Evolutionary conservation across 2,113 vertebrate species (phyloP).

Genomic region (Lipophrys pholis): DNA sequence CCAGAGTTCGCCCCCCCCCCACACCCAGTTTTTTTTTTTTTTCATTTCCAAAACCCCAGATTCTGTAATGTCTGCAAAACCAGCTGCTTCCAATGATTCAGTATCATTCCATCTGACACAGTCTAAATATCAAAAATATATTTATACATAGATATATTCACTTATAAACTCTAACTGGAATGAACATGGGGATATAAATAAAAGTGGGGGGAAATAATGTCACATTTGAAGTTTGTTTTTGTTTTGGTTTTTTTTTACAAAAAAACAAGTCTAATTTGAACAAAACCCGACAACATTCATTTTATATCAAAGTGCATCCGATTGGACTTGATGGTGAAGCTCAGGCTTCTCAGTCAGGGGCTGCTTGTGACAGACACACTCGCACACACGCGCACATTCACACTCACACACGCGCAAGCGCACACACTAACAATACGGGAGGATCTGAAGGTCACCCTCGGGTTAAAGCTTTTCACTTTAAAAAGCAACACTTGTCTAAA

Average conservation of each 20-base stretch:
- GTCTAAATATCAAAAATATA: conserved; percentile 92
- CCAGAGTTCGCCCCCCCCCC: conserved; percentile 76
- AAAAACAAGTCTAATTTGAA: conserved; percentile 59
- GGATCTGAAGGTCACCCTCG: too few species aligned
- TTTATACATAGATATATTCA: conserved; percentile 92
- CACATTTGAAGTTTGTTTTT: conserved; percentile 71
- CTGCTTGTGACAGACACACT: conserved; percentile 32
- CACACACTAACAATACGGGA: too few species aligned
- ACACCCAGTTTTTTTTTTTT: conserved; percentile 54
- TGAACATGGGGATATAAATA: conserved; percentile 88
- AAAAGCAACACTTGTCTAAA: too few species aligned
- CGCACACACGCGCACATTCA: not conserved
- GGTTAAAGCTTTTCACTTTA: too few species aligned
- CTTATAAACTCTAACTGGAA: conserved; percentile 84
- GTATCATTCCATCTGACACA: conserved; percentile 83
- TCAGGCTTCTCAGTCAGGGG: conserved; percentile 28
- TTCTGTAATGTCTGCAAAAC: conserved; percentile 91
- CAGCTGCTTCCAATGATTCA: conserved; percentile 87
- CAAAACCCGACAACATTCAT: conserved; percentile 87
- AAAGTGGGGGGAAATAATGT: conserved; percentile 86
- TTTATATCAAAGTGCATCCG: conserved; percentile 93
- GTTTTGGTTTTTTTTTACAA: conserved; percentile 2
- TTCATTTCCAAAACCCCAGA: conserved; percentile 71
- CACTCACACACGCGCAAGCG: too few species aligned
- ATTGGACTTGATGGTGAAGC: conserved; percentile 75